phyloP scores from a whole-genome alignment of 2,888 invertebrate genomes.

The Gonocerus acuteangulatus region DNA sequence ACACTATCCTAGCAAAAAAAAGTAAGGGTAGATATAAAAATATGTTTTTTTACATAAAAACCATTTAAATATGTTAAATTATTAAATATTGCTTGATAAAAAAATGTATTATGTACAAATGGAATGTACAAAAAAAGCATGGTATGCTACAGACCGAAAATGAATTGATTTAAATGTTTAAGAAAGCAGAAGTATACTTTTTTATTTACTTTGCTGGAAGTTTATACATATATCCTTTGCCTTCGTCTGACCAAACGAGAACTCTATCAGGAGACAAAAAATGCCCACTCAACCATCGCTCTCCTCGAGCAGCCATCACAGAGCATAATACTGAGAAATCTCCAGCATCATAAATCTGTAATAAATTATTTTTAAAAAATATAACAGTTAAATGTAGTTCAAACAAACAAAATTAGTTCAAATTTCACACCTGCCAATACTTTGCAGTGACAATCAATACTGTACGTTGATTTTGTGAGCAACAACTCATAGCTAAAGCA shows the following conservation, averaged over 20 bases:
- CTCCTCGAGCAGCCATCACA: slow-evolving; percentile 78
- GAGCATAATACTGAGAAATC: slow-evolving; percentile 94
- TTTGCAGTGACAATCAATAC: slow-evolving; percentile 94
- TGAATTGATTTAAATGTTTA: not conserved
- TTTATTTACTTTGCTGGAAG: slow-evolving; percentile 84
- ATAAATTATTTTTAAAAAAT: slow-evolving; percentile 36
- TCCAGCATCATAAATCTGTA: slow-evolving; percentile 68
- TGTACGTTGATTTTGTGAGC: slow-evolving; percentile 90
- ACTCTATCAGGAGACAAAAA: slow-evolving; percentile 87
- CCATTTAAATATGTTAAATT: too few relatives aligned
- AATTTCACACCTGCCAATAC: slow-evolving; percentile 76
- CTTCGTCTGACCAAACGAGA: slow-evolving; percentile 91
- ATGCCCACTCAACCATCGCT: slow-evolving; percentile 92
- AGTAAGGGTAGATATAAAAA: too few relatives aligned
- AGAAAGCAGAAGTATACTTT: not conserved
- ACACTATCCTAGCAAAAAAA: too few relatives aligned
- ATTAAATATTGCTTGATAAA: too few relatives aligned
- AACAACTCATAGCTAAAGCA: slow-evolving; percentile 87
- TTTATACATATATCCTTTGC: slow-evolving; percentile 90
- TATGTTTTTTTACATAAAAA: too few relatives aligned
- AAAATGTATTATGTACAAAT: too few relatives aligned
- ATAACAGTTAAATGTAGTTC: not conserved
- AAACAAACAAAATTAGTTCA: too few relatives aligned
- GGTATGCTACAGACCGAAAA: not conserved
- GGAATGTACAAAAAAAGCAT: not conserved